Conservation (phyloP, 2,797 vertebrate genomes). For the Coendou prehensilis region DNA sequence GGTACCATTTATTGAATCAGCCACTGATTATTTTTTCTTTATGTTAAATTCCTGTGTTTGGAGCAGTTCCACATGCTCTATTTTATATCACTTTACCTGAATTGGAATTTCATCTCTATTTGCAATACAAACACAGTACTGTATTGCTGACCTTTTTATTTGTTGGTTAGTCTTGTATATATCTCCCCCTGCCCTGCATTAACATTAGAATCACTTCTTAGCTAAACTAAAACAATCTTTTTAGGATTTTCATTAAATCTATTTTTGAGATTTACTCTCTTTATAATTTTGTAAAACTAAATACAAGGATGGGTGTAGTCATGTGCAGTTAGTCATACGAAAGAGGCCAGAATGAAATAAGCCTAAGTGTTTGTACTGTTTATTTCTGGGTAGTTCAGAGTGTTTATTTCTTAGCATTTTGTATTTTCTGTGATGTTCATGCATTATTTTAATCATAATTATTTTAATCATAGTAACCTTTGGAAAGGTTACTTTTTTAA, state of each 20-base stretch:
- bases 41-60: background rate
- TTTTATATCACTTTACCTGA: background rate
- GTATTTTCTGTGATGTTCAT: background rate
- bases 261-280: background rate
- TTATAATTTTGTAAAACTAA: background rate
- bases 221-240: background rate
- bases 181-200: background rate
- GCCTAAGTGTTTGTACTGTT: background rate
- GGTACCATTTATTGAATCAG: background rate
- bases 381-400: background rate
- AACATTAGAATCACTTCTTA: slow-evolving; percentile 4
- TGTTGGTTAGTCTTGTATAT: background rate
- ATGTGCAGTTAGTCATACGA: background rate
- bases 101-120: background rate
- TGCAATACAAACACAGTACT: background rate
- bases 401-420: background rate
- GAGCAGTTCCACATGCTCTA: background rate
- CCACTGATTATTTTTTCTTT: background rate
- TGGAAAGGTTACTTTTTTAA: background rate
- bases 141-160: background rate
- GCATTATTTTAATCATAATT: background rate
- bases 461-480: background rate
- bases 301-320: background rate
- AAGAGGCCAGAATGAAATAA: background rate
- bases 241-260: slow-evolving; percentile 28